These are phyloP conservation scores for Pseudochirops cupreus DNA, from an alignment of 2,797 vertebrate genomes.

Conservation along the genomic window DNA sequence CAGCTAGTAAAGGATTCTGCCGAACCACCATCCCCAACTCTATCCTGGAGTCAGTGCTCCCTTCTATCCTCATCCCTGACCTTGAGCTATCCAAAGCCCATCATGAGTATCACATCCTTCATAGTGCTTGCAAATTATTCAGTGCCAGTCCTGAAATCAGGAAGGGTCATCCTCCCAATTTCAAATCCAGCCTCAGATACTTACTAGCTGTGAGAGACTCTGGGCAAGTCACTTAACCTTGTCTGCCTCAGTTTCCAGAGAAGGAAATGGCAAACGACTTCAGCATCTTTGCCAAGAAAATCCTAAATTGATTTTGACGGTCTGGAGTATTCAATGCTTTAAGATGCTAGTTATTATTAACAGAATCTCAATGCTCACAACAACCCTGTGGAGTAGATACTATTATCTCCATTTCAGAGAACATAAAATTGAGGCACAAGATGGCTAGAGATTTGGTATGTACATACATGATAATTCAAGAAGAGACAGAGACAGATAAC, in stretches of 20 bases:
- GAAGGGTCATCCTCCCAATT: not conserved
- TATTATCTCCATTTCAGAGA: not conserved
- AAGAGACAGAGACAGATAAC: not conserved
- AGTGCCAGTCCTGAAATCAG: not conserved
- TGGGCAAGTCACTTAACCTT: not conserved
- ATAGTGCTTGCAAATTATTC: not conserved
- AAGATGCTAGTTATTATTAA: not conserved
- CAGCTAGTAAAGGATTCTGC: not conserved
- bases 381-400: not conserved
- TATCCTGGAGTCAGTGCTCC: not conserved
- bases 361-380: not conserved
- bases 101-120: not conserved
- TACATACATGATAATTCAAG: not conserved
- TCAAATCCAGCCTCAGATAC: not conserved
- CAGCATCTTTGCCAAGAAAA: too few relatives aligned
- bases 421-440: not conserved
- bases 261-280: too few relatives aligned
- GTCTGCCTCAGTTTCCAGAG: not conserved
- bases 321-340: not conserved
- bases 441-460: not conserved
- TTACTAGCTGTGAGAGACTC: not conserved
- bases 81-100: not conserved
- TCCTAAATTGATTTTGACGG: too few relatives aligned
- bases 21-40: not conserved
- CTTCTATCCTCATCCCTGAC: not conserved